These are phyloP conservation scores for Anolis carolinensis DNA, from an alignment of 2,113 vertebrate genomes.

Conservation along the genomic window DNA sequence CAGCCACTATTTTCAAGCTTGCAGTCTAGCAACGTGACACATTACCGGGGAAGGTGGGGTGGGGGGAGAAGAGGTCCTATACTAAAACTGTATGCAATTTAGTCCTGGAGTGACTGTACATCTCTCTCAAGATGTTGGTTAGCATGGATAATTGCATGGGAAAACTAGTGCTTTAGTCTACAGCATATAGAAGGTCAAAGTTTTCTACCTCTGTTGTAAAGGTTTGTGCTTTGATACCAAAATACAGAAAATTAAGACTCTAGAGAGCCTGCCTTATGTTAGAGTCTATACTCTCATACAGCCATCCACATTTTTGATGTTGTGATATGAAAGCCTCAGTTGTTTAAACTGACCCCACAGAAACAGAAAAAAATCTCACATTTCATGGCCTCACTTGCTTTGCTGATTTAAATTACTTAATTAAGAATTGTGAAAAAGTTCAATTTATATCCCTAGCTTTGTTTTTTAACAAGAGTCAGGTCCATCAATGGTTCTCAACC, in stretches of 20 bases:
- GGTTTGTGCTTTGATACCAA: not conserved
- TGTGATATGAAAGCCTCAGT: not conserved
- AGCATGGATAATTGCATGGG: too few relatives aligned
- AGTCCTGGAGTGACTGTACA: not conserved
- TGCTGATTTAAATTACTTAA: conserved; percentile 2
- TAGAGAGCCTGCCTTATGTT: not conserved
- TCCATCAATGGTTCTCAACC: too few relatives aligned
- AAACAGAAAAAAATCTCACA: not conserved
- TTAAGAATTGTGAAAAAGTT: not conserved
- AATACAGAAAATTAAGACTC: not conserved
- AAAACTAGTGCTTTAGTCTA: too few relatives aligned
- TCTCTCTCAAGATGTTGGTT: too few relatives aligned
- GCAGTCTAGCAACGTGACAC: not conserved
- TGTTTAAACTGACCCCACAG: not conserved
- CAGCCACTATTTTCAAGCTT: not conserved
- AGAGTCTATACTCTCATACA: not conserved
- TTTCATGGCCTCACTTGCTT: not conserved
- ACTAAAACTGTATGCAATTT: not conserved
- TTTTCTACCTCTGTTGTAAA: too few relatives aligned
- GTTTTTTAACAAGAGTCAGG: not conserved
- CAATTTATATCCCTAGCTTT: not conserved
- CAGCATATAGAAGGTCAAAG: too few relatives aligned
- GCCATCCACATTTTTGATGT: not conserved
- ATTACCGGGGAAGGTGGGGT: not conserved
- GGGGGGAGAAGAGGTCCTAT: not conserved